Evolutionary conservation across 2,888 invertebrate species (phyloP).

Genomic region (Napeogenes sylphis): DNA sequence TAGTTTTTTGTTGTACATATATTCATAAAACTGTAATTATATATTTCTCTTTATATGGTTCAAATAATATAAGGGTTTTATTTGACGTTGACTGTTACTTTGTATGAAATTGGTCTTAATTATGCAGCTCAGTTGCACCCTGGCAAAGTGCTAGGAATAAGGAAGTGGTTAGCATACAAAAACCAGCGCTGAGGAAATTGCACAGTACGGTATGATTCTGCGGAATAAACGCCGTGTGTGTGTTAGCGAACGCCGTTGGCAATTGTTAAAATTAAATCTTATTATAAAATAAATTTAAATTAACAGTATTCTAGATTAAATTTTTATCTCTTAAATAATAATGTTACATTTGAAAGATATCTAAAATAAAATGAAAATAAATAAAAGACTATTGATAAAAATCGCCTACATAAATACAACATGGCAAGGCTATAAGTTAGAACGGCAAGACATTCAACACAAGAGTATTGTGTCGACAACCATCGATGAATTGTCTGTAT

Average conservation of each 20-base stretch:
- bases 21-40: too few relatives aligned
- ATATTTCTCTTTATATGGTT: background rate
- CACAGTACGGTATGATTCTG: background rate
- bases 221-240: background rate
- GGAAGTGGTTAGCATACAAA: slow-evolving; percentile 7
- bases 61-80: background rate
- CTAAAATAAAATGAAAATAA: too few relatives aligned
- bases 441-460: slow-evolving; percentile 1
- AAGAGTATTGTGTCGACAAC: background rate
- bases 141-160: background rate
- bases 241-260: background rate
- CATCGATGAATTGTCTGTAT: slow-evolving; percentile 5
- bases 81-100: background rate
- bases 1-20: too few relatives aligned
- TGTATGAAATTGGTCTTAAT: slow-evolving; percentile 1
- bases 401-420: background rate
- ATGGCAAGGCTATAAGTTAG: background rate
- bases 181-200: slow-evolving; percentile 4
- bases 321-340: background rate
- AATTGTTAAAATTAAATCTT: background rate
- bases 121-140: slow-evolving; percentile 4
- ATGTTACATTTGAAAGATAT: too few relatives aligned
- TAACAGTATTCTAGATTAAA: background rate
- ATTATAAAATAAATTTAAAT: slow-evolving; percentile 1
- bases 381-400: too few relatives aligned